Conservation (phyloP, 2,113 vertebrate genomes). For the Triplophysa siluroides region DNA sequence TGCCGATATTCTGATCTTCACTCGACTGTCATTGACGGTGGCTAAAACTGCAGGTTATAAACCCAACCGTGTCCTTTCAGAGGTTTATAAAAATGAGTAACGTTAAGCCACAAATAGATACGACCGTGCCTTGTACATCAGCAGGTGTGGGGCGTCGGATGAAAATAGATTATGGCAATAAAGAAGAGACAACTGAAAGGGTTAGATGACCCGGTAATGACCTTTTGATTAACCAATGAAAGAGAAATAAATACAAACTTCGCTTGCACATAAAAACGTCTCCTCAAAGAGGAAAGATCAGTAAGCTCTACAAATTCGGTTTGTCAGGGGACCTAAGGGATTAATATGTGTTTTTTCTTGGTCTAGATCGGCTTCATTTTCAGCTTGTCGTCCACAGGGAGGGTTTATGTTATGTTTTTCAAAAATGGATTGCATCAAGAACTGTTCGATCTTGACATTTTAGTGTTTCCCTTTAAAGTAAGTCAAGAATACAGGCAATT, state of each 20-base stretch:
- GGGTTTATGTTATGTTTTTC: not conserved
- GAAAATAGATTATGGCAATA: conserved; percentile 35
- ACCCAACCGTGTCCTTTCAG: conserved; percentile 16
- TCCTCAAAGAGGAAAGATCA: conserved; percentile 1
- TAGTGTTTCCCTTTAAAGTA: conserved; percentile 6
- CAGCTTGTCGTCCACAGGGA: not conserved
- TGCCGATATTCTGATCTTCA: conserved; percentile 28
- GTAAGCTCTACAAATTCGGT: conserved; percentile 34
- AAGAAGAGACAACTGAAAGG: conserved; percentile 34
- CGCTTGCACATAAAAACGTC: conserved; percentile 1
- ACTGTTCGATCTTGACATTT: conserved; percentile 12
- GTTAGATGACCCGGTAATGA: conserved; percentile 47
- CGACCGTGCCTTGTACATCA: conserved; percentile 38
- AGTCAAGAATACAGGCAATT: conserved; percentile 40
- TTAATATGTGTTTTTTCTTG: conserved; percentile 18
- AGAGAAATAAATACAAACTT: conserved; percentile 36
- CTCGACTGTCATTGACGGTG: conserved; percentile 12
- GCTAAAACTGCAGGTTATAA: conserved; percentile 19
- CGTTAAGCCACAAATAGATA: conserved; percentile 39
- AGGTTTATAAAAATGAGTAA: conserved; percentile 56
- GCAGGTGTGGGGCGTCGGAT: not conserved
- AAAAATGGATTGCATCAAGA: conserved; percentile 11
- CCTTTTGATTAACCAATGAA: conserved; percentile 52
- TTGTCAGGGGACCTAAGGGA: not conserved
- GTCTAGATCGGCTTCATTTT: not conserved